Percentiles rank a stretch among this genome's conserved stretches.
These are phyloP conservation scores for Rhinichthys osculus DNA, from an alignment of 2,797 vertebrate species.

Conservation along the genomic window DNA sequence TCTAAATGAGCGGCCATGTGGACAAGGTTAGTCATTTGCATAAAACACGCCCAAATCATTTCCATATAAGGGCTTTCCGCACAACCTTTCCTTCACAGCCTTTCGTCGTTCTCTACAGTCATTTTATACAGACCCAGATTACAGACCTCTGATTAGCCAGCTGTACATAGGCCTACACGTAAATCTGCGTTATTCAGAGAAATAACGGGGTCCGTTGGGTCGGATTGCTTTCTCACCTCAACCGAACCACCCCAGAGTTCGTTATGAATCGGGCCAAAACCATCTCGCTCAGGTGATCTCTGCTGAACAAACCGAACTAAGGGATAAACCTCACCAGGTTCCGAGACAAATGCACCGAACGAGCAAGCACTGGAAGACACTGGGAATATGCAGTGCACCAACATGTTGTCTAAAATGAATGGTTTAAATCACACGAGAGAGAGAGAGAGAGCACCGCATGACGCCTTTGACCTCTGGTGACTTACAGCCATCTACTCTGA, in stretches of 20 bases:
- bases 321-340: too few relatives aligned
- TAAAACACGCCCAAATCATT: too few relatives aligned
- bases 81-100: too few relatives aligned
- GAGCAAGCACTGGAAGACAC: not conserved
- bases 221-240: not conserved
- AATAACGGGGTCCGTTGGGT: not conserved
- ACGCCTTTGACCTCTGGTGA: slow-evolving; percentile 23
- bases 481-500: slow-evolving; percentile 24
- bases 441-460: not conserved
- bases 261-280: not conserved
- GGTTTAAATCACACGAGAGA: slow-evolving; percentile 9
- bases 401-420: slow-evolving; percentile 3
- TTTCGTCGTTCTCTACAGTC: too few relatives aligned
- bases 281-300: not conserved
- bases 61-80: too few relatives aligned
- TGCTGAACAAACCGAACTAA: not conserved
- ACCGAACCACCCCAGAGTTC: not conserved
- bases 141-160: too few relatives aligned
- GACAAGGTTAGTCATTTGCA: too few relatives aligned
- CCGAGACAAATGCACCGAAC: too few relatives aligned
- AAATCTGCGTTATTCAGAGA: too few relatives aligned
- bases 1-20: too few relatives aligned
- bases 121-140: too few relatives aligned
- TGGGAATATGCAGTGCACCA: slow-evolving; percentile 2
- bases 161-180: too few relatives aligned